Conservation (phyloP, 2,888 invertebrate genomes). For the Priocnemis perturbator region DNA sequence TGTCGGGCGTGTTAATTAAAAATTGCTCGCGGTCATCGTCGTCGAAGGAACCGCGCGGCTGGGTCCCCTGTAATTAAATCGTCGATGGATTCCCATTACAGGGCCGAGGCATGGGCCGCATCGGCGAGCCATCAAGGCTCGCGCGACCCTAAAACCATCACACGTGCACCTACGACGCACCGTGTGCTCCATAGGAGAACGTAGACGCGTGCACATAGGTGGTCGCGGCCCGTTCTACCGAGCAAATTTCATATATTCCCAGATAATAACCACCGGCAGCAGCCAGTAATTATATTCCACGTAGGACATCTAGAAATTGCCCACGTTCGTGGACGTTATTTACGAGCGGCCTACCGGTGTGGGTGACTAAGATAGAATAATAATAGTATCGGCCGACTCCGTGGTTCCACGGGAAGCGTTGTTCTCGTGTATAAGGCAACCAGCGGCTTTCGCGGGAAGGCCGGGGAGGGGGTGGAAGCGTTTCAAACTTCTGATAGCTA, state of each 20-base stretch:
- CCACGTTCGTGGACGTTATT: slow-evolving; percentile 1
- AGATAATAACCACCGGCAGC: slow-evolving; percentile 13
- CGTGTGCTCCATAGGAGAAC: neutral
- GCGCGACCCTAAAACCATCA: slow-evolving; percentile 24
- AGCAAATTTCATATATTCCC: slow-evolving; percentile 18
- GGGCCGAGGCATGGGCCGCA: neutral
- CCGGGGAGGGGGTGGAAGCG: too few relatives aligned
- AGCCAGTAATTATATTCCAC: neutral
- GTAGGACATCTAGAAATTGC: slow-evolving; percentile 1
- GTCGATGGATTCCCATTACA: slow-evolving; percentile 54
- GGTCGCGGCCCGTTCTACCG: too few relatives aligned
- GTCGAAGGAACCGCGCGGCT: slow-evolving; percentile 51
- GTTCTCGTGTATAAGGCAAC: too few relatives aligned
- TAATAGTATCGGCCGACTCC: too few relatives aligned
- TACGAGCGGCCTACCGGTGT: neutral
- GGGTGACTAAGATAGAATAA: too few relatives aligned
- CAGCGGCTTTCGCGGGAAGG: too few relatives aligned
- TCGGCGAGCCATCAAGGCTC: slow-evolving; percentile 10
- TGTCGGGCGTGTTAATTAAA: slow-evolving; percentile 66
- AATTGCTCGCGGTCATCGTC: slow-evolving; percentile 65
- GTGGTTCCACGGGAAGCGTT: too few relatives aligned
- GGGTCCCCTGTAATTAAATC: slow-evolving; percentile 63
- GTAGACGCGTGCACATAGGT: too few relatives aligned
- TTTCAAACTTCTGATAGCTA: too few relatives aligned
- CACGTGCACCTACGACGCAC: neutral